Base-by-base conservation (phyloP, 2,888 invertebrate species). In the Neoaliturus tenellus region DNA sequence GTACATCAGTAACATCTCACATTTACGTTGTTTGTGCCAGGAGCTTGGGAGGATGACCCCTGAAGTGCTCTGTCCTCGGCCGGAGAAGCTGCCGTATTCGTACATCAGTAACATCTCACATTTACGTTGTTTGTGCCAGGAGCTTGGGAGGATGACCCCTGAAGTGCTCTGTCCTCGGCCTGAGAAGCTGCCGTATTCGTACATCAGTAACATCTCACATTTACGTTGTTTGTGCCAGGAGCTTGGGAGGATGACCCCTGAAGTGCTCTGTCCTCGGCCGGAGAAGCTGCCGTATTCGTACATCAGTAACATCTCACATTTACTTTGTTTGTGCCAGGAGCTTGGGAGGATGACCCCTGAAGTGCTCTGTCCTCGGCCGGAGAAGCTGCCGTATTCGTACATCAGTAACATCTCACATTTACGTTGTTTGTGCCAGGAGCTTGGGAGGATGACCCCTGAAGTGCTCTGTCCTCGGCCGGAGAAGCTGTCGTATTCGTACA, bases 401-500 rank as follows among this genome's bases (percentile, higher is more conserved):
- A 97, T 96, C 80, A n/a, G n/a, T n/a, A n/a, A n/a, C n/a, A n/a
- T n/a, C n/a, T n/a, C n/a, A n/a, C n/a, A n/a, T n/a, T n/a, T n/a
- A n/a, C n/a, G 25, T 8, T 44, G 4, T 44, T 17, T 44, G 44
- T 14, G 10, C 4, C 78, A 78, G 78, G 78, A 78, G 48, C 35
- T 78, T 20, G 25, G 12, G n/a, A 41, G 41, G 51, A 48, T 51
- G 10, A 10, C 51, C 31, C 55, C 73, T 17, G 73, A 82, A 8
- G 33, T 73, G 31, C 78, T 55, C 81, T 85, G 35, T 75, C 83
- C 82, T 0, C 17, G 84, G 23, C 84, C 84, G 17, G 88, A 88
- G 83, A 88, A 88, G 78, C 88, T 88, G 6, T 88, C 88, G 4
- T 88, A 88, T 89, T 95, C 95, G 0, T 96, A 97, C 90, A 97